These are phyloP conservation scores for Caenorhabditis sp. DNA, from an alignment of 2,888 invertebrate species.

Conservation along the genomic window DNA sequence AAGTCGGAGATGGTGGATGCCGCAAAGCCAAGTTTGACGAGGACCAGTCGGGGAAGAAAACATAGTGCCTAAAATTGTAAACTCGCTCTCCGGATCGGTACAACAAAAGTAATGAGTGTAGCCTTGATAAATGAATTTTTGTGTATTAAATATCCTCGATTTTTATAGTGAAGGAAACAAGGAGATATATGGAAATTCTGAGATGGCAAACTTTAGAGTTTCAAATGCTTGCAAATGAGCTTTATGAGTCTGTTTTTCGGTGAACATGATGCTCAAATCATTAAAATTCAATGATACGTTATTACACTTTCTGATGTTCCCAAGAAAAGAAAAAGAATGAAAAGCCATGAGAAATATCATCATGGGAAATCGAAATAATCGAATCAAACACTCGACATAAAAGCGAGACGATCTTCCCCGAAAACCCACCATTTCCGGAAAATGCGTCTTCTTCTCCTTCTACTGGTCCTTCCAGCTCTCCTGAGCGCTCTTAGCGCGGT, in stretches of 20 bases:
- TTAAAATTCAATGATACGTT: too few species aligned
- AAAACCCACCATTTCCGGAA: not conserved
- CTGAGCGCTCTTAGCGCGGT: constrained; percentile 15
- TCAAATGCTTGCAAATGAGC: too few species aligned
- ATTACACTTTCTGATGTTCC: too few species aligned
- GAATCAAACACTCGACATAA: not conserved
- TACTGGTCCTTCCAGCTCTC: constrained; percentile 6
- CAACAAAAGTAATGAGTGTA: not conserved
- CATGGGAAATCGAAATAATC: not conserved
- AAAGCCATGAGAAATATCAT: not conserved
- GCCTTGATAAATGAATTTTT: not conserved
- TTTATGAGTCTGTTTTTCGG: too few species aligned
- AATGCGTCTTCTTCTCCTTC: constrained; percentile 32
- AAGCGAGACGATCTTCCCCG: not conserved
- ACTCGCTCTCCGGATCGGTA: too few species aligned
- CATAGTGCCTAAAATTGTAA: too few species aligned
- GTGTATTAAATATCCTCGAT: not conserved
- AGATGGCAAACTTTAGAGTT: too few species aligned
- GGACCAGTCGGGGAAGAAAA: constrained; percentile 20
- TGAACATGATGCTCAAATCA: too few species aligned
- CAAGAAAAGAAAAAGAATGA: too few species aligned
- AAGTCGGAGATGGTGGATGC: constrained; percentile 55
- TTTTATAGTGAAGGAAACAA: too few species aligned
- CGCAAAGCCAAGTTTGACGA: constrained; percentile 51
- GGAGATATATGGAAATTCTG: too few species aligned